These are phyloP conservation scores for Muscina levida DNA, from an alignment of 2,888 invertebrate genomes.

Conservation along the genomic window DNA sequence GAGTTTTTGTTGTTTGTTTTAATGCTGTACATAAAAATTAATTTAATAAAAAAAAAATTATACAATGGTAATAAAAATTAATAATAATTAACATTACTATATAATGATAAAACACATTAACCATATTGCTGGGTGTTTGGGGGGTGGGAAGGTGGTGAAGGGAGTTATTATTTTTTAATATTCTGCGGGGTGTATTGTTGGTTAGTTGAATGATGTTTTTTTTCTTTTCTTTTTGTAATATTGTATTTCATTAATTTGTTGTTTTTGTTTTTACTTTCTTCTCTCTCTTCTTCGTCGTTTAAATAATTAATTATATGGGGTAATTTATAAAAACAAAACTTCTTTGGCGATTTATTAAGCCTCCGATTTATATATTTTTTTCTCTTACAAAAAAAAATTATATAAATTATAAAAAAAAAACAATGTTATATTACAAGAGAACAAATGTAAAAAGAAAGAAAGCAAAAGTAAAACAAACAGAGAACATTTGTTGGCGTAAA, in stretches of 20 bases:
- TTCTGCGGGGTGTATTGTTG: slow-evolving; percentile 56
- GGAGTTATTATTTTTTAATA: slow-evolving; percentile 54
- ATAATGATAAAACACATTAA: slow-evolving; percentile 65
- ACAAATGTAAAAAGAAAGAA: slow-evolving; percentile 44
- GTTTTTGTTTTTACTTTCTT: slow-evolving; percentile 43
- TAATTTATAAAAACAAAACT: slow-evolving; percentile 69
- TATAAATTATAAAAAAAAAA: slow-evolving; percentile 65
- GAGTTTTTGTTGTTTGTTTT: slow-evolving; percentile 52
- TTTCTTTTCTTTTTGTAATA: slow-evolving; percentile 44
- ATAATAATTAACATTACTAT: slow-evolving; percentile 63
- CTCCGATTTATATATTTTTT: slow-evolving; percentile 76
- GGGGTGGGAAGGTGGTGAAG: too few relatives aligned
- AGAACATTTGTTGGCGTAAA: slow-evolving; percentile 7
- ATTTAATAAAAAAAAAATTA: slow-evolving; percentile 55
- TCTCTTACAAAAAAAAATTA: slow-evolving; percentile 66
- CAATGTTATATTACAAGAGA: slow-evolving; percentile 58
- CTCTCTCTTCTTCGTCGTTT: slow-evolving; percentile 52
- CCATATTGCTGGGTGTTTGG: slow-evolving; percentile 64
- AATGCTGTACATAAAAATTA: slow-evolving; percentile 66
- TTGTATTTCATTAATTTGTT: too few relatives aligned
- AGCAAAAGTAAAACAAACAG: background rate
- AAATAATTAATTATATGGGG: slow-evolving; percentile 67
- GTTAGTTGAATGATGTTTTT: slow-evolving; percentile 36
- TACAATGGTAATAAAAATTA: slow-evolving; percentile 53
- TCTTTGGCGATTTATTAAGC: slow-evolving; percentile 79